These are phyloP conservation scores for Metopia argyrocephala DNA, from an alignment of 2,888 invertebrate species.

Conservation along the genomic window DNA sequence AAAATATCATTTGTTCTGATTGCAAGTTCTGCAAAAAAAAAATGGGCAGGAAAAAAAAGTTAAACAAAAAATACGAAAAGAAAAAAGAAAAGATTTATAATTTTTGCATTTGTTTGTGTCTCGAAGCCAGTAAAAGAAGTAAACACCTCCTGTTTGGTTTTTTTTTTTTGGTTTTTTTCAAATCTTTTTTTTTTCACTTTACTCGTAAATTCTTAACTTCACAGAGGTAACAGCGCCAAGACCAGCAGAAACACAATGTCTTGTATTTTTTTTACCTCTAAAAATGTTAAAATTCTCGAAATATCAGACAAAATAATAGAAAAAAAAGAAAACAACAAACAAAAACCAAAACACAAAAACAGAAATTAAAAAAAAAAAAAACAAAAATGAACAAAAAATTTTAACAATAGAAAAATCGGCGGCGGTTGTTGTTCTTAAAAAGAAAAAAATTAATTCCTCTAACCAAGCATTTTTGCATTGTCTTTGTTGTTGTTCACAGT, in stretches of 20 bases:
- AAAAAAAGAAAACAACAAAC: conserved; percentile 1
- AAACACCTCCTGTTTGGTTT: conserved; percentile 55
- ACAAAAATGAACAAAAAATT: conserved; percentile 32
- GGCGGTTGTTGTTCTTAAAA: conserved; percentile 59
- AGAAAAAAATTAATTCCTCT: conserved; percentile 54
- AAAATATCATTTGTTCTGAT: conserved; percentile 26
- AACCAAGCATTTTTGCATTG: neutral
- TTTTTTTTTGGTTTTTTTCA: neutral
- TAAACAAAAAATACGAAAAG: conserved; percentile 17
- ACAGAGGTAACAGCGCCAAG: neutral
- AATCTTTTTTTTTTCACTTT: conserved; percentile 10
- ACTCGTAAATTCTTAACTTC: conserved; percentile 30
- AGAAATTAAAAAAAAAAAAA: neutral
- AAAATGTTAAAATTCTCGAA: conserved; percentile 15
- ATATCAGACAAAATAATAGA: neutral
- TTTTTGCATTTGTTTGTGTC: conserved; percentile 61
- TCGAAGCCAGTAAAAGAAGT: conserved; percentile 54
- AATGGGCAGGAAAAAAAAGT: too few relatives aligned
- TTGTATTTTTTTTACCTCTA: neutral
- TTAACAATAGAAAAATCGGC: conserved; percentile 61
- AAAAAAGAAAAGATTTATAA: conserved; percentile 49
- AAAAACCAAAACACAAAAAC: neutral
- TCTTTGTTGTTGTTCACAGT: neutral
- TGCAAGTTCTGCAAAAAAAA: too few relatives aligned
- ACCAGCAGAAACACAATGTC: neutral